Evolutionary conservation across 2,888 invertebrate species (phyloP).

Genomic region (Dysmachus trigonus): DNA sequence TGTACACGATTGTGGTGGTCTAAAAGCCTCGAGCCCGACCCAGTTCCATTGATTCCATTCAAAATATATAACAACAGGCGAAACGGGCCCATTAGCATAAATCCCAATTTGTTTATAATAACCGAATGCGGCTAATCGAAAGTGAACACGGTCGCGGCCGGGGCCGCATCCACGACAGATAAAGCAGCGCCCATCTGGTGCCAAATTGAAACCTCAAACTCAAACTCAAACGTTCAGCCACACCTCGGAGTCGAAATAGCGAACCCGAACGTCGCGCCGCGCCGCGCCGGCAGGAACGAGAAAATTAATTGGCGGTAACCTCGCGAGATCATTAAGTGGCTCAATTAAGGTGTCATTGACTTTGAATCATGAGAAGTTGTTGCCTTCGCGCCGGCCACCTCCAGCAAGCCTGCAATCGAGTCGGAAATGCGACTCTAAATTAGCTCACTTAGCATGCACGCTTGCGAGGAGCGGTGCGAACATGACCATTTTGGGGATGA

Average conservation of each 20-base stretch:
- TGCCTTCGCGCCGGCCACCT: neutral
- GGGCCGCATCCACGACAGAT: neutral
- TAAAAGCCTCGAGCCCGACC: neutral
- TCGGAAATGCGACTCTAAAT: neutral
- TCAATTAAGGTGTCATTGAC: constrained; percentile 44
- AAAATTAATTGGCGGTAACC: constrained; percentile 40
- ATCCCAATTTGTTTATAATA: neutral
- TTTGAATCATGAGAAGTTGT: constrained; percentile 39
- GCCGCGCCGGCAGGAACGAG: neutral
- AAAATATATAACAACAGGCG: neutral
- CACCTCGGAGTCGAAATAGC: constrained; percentile 12
- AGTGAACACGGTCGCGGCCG: neutral
- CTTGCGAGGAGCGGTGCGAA: neutral
- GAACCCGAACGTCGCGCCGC: neutral
- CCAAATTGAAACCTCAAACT: constrained; percentile 29
- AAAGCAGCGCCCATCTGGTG: neutral
- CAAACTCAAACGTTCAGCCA: constrained; percentile 18
- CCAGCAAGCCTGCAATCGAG: neutral
- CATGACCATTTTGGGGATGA: neutral
- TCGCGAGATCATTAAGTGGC: constrained; percentile 36
- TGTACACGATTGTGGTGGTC: neutral
- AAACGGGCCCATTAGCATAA: neutral
- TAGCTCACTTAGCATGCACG: neutral
- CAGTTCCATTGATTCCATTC: neutral
- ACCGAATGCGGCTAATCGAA: neutral